Percentiles rank a stretch among this genome's conserved stretches.
Conservation (phyloP, 2,888 invertebrate species). For the Gortyna flavago region DNA sequence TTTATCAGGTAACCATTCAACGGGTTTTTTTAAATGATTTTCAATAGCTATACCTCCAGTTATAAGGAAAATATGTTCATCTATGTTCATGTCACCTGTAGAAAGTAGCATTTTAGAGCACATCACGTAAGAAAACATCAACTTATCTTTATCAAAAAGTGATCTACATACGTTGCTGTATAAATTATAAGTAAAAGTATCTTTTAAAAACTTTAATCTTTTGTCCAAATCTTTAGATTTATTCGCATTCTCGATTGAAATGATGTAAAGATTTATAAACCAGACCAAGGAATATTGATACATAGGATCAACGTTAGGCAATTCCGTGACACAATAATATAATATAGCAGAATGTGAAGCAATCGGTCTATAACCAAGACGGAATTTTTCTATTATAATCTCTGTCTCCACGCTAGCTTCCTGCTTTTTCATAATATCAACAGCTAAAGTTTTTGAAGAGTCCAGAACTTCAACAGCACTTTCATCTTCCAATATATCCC, state of each 20-base stretch:
- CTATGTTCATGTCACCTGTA: constrained; percentile 90
- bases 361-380: constrained; percentile 93
- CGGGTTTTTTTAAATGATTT: constrained; percentile 91
- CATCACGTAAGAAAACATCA: constrained; percentile 95
- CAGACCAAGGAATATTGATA: constrained; percentile 96
- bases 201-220: constrained; percentile 92
- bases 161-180: constrained; percentile 95
- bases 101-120: constrained; percentile 92
- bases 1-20: constrained; percentile 93
- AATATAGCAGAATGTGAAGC: constrained; percentile 94
- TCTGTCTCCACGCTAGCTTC: constrained; percentile 94
- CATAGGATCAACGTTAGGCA: constrained; percentile 96
- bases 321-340: constrained; percentile 95
- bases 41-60: constrained; percentile 94
- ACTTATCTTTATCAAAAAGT: constrained; percentile 96
- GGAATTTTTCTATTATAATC: constrained; percentile 93
- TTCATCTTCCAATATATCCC: constrained; percentile 97
- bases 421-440: constrained; percentile 95
- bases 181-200: constrained; percentile 94
- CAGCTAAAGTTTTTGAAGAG: constrained; percentile 95
- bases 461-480: constrained; percentile 96
- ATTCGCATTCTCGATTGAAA: constrained; percentile 93
- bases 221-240: constrained; percentile 93
- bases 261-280: constrained; percentile 95
- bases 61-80: constrained; percentile 92